These are phyloP conservation scores for Melieria crassipennis DNA, from an alignment of 2,888 invertebrate species.

Conservation along the genomic window DNA sequence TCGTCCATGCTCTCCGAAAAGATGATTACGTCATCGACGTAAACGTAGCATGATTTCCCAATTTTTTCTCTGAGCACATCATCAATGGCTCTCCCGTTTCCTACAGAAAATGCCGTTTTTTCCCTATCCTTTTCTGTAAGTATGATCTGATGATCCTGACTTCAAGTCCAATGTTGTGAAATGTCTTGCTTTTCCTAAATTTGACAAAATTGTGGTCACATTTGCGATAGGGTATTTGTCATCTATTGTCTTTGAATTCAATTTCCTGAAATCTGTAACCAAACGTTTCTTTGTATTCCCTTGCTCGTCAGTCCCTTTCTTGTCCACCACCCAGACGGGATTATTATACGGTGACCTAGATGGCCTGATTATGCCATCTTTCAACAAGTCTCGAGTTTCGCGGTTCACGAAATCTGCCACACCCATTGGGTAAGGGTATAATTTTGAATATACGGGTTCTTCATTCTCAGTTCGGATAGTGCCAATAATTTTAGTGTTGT, in stretches of 20 bases:
- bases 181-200: conserved; percentile 23
- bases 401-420: conserved; percentile 15
- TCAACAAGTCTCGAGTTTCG: conserved; percentile 1
- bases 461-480: too few relatives aligned
- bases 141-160: conserved; percentile 33
- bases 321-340: conserved; percentile 28
- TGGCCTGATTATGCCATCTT: conserved; percentile 10
- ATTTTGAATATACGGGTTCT: too few relatives aligned
- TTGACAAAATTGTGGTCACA: conserved; percentile 11
- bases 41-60: not conserved
- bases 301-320: conserved; percentile 21
- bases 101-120: conserved; percentile 19
- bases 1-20: too few relatives aligned
- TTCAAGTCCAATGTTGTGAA: conserved; percentile 28
- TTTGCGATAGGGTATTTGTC: conserved; percentile 28
- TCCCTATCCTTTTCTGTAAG: conserved; percentile 24
- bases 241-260: conserved; percentile 21
- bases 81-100: not conserved
- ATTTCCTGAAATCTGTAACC: conserved; percentile 31
- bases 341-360: conserved; percentile 29
- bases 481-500: too few relatives aligned
- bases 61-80: not conserved
- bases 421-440: conserved; percentile 5
- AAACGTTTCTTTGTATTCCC: conserved; percentile 29
- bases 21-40: conserved; percentile 5